Evolutionary conservation across 2,113 vertebrate genomes (phyloP).

Genomic region (Ancistrus triradiatus): DNA sequence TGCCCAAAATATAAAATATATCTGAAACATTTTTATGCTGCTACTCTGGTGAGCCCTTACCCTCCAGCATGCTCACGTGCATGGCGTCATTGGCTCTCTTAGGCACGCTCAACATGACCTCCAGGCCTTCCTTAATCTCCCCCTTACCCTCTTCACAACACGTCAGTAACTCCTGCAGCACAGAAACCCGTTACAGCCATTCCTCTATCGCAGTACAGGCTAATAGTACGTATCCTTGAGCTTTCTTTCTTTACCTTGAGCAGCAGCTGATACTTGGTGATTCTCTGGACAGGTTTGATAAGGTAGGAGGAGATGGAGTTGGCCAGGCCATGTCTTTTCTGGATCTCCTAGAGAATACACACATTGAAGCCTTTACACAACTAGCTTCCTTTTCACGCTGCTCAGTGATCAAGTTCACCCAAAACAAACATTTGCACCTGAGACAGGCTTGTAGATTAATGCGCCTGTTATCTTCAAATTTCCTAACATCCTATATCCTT

Average conservation of each 20-base stretch:
- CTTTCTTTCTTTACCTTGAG: slow-evolving; percentile 80
- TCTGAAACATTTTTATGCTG: too few relatives aligned
- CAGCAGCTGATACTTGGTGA: slow-evolving; percentile 96
- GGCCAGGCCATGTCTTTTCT: slow-evolving; percentile 87
- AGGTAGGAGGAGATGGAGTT: slow-evolving; percentile 98
- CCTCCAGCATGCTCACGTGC: slow-evolving; percentile 99
- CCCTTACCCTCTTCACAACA: slow-evolving; percentile 98
- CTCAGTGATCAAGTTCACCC: too few relatives aligned
- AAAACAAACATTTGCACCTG: too few relatives aligned
- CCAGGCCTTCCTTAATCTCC: slow-evolving; percentile 96
- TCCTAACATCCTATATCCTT: too few relatives aligned
- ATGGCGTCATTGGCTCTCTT: slow-evolving; percentile 98
- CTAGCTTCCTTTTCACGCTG: too few relatives aligned
- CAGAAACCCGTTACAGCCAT: too few relatives aligned
- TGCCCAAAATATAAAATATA: too few relatives aligned
- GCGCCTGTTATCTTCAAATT: too few relatives aligned
- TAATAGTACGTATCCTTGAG: too few relatives aligned
- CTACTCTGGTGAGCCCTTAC: slow-evolving; percentile 58
- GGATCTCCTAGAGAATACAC: slow-evolving; percentile 80
- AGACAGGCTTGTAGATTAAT: too few relatives aligned
- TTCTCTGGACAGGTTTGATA: slow-evolving; percentile 96
- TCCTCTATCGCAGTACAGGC: too few relatives aligned
- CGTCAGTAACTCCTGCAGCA: slow-evolving; percentile 84
- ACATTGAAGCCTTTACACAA: too few relatives aligned
- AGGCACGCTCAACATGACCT: slow-evolving; percentile 97